phyloP scores from a whole-genome alignment of 2,888 invertebrate genomes.

The Phymatocera aterrima region DNA sequence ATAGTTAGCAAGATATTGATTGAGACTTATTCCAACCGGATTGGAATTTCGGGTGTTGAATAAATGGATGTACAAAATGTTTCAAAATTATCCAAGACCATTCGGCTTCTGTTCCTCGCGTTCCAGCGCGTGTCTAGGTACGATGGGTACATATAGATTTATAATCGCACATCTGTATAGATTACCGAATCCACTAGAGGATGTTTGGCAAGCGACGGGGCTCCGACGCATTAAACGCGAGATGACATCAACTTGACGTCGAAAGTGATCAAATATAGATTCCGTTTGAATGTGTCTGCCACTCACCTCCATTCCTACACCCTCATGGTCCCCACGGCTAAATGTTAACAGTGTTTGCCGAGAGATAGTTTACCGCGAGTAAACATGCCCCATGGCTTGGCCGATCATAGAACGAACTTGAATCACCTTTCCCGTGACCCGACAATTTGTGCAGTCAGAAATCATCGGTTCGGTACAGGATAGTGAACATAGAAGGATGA shows the following conservation, averaged over 20 bases:
- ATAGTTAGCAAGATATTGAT: slow-evolving; percentile 33
- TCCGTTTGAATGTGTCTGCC: slow-evolving; percentile 50
- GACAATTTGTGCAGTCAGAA: background rate
- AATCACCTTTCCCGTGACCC: background rate
- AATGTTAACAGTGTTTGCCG: slow-evolving; percentile 38
- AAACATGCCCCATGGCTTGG: slow-evolving; percentile 11
- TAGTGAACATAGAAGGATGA: too few relatives aligned
- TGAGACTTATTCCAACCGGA: slow-evolving; percentile 19
- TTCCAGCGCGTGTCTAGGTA: slow-evolving; percentile 74
- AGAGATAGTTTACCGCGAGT: slow-evolving; percentile 27
- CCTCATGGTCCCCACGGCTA: slow-evolving; percentile 28
- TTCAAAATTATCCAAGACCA: slow-evolving; percentile 70
- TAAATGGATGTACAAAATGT: background rate
- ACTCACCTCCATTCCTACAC: background rate
- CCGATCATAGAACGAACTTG: background rate
- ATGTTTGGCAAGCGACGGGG: slow-evolving; percentile 64
- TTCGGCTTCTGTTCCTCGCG: slow-evolving; percentile 57
- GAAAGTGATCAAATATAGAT: slow-evolving; percentile 69
- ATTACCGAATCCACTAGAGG: slow-evolving; percentile 51
- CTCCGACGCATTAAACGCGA: slow-evolving; percentile 63
- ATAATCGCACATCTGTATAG: background rate
- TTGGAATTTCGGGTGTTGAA: slow-evolving; percentile 5
- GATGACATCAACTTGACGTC: slow-evolving; percentile 65
- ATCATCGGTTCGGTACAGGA: too few relatives aligned
- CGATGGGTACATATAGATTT: slow-evolving; percentile 73